Evolutionary conservation across 2,113 vertebrate genomes (phyloP).

Genomic region (Nannospalax galili): DNA sequence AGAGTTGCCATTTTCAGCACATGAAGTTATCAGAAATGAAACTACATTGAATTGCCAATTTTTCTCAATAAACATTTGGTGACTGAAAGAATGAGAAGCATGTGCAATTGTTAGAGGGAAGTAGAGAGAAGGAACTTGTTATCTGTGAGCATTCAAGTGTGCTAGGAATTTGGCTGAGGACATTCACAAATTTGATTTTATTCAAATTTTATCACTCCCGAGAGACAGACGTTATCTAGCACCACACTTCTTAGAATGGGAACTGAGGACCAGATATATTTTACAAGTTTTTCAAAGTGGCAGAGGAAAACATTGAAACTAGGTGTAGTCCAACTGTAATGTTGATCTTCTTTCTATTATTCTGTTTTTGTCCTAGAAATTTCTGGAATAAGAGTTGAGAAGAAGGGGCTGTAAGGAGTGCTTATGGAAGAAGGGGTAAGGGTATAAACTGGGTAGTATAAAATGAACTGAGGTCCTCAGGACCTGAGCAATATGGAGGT

Average conservation of each 20-base stretch:
- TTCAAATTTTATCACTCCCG: constrained; percentile 8
- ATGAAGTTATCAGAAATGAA: neutral
- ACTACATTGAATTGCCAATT: neutral
- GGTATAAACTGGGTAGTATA: neutral
- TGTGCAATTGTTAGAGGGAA: neutral
- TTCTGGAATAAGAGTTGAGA: neutral
- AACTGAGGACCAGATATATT: neutral
- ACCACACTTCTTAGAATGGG: neutral
- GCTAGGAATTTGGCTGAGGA: neutral
- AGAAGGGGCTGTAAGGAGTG: neutral
- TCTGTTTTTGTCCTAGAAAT: neutral
- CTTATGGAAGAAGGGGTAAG: neutral
- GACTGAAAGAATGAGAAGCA: neutral
- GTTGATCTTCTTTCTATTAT: neutral
- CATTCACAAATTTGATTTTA: neutral
- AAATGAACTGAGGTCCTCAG: constrained; percentile 1
- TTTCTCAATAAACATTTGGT: constrained; percentile 1
- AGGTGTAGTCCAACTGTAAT: neutral
- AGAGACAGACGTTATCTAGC: neutral
- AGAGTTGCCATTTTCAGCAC: neutral
- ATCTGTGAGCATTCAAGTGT: neutral
- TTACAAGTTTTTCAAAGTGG: neutral
- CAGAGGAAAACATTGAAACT: neutral
- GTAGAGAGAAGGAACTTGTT: neutral
- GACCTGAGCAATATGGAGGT: neutral